Percentiles rank a stretch among this genome's conserved stretches.
phyloP scores from a whole-genome alignment of 1,140 invertebrate genomes.

The Drosophila insularis region DNA sequence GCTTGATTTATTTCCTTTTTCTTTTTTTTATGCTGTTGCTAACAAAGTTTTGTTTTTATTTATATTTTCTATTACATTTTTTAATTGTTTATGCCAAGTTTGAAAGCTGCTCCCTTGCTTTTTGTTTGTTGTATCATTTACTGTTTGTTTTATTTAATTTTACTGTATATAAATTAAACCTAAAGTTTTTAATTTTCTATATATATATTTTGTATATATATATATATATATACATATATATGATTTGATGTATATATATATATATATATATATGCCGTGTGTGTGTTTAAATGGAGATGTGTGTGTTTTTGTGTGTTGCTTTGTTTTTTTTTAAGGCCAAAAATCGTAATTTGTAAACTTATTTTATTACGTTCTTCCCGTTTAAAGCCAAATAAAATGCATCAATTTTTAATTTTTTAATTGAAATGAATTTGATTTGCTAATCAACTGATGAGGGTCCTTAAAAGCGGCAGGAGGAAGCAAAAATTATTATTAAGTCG shows the following conservation, averaged over 20 bases:
- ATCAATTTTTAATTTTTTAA: slow-evolving; percentile 8
- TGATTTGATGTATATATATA: slow-evolving; percentile 61
- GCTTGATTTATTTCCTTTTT: slow-evolving; percentile 17
- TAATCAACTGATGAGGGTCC: not conserved
- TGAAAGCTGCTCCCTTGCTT: slow-evolving; percentile 77
- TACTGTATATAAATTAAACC: slow-evolving; percentile 70
- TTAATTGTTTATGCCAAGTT: slow-evolving; percentile 54
- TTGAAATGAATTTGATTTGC: not conserved
- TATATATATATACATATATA: slow-evolving; percentile 46
- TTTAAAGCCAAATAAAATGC: slow-evolving; percentile 14
- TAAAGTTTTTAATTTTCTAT: slow-evolving; percentile 56
- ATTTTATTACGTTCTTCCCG: slow-evolving; percentile 32
- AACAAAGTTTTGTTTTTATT: slow-evolving; percentile 45
- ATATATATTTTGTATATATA: slow-evolving; percentile 64
- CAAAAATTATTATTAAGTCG: not conserved
- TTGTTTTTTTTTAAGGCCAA: slow-evolving; percentile 64
- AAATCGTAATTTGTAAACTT: slow-evolving; percentile 59
- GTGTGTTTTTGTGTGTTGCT: slow-evolving; percentile 18
- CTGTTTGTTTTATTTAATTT: not conserved
- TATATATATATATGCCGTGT: slow-evolving; percentile 39
- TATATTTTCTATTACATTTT: slow-evolving; percentile 23
- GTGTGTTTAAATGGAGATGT: slow-evolving; percentile 17
- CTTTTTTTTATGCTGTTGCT: slow-evolving; percentile 35
- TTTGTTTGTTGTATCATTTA: not conserved
- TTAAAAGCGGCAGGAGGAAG: not conserved